Evolutionary conservation across 2,797 vertebrate species (phyloP).

Genomic region (Peromyscus eremicus): DNA sequence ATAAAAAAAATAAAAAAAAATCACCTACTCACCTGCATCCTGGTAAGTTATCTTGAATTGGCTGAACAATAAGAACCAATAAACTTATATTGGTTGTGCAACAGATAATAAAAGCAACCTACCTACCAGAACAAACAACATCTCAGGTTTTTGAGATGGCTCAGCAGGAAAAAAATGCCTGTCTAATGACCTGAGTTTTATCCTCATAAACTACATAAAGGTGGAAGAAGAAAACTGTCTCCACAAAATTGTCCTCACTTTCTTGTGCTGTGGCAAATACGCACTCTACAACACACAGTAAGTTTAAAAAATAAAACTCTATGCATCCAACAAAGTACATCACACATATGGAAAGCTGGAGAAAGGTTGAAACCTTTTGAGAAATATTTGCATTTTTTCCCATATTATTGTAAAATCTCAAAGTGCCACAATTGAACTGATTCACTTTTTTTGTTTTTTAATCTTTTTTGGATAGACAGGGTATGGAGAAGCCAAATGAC

Average conservation of each 20-base stretch:
- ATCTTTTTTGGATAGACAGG: background rate
- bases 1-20: background rate
- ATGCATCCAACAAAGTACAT: background rate
- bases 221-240: background rate
- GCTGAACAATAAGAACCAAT: slow-evolving; percentile 17
- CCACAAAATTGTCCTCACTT: background rate
- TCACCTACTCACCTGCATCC: background rate
- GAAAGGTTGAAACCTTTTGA: background rate
- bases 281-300: background rate
- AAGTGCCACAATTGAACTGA: slow-evolving; percentile 37
- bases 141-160: background rate
- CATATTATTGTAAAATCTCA: background rate
- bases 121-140: background rate
- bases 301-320: slow-evolving; percentile 9
- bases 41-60: background rate
- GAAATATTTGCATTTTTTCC: background rate
- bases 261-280: background rate
- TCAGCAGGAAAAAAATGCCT: background rate
- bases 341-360: background rate
- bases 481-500: background rate
- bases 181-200: background rate
- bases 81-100: background rate
- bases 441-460: background rate
- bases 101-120: background rate
- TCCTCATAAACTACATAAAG: background rate